Base-by-base conservation (phyloP, 2,113 vertebrate species). In the Pseudopipra pipra region DNA sequence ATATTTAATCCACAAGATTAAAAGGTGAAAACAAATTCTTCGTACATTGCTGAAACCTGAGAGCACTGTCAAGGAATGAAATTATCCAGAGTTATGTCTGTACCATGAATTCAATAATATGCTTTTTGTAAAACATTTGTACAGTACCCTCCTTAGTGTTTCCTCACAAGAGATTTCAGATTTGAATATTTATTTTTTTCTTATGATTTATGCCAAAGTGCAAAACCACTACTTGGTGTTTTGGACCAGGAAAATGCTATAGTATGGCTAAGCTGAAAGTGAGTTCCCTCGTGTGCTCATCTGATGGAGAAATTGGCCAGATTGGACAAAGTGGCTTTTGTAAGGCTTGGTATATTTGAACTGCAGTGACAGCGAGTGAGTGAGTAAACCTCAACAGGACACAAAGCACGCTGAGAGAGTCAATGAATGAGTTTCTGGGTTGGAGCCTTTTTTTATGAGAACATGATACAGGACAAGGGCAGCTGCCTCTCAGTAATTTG, bases 1-100 rank as follows among this genome's bases (percentile, higher is more conserved):
- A 17, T 77, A 88, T 61, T 93, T 94, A 93, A 92, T 95, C 95
- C 83, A 3, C 49, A 78, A 78, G 90, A 93, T 93, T 96, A 89
- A 70, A 92, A 92, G 15, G 61, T 82, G 86, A 92, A 95, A 96
- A 94, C 54, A 7, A 92, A 78, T 93, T 94, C 65, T 94, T 94
- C 86, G 85, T 92, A 66, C 1, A 1, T 72, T 75, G 31, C 61
- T 97, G 92, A 85, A 94, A 95, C 20, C 44, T 83, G 63, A 93
- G 85, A 96, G 37, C 21, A 65, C 17, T 65, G 49, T 44, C 52
- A 61, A 41, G 25, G 59, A 86, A 70, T 93, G 90, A 89, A 87
- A 66, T 72, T 94, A 62, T 72, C 88, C 93, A 95, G 90, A 89
- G 54, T 87, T 88, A 82, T 91, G 49, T 76, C 73, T 82, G 37